Evolutionary conservation across 1,140 invertebrate species (phyloP).

Genomic region (Bilobella aurantiaca): DNA sequence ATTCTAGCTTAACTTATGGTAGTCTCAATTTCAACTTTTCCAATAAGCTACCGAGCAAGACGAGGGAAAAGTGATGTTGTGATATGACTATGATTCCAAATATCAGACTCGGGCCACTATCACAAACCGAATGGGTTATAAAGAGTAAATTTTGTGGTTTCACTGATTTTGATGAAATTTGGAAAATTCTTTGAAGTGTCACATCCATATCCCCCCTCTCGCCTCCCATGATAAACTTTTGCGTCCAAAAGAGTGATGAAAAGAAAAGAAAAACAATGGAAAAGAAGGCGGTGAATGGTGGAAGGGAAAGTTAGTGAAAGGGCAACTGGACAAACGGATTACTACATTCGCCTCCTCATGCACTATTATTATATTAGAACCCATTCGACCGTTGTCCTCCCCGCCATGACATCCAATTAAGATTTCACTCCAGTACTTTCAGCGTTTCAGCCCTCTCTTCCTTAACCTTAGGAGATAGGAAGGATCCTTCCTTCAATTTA

Average conservation of each 20-base stretch:
- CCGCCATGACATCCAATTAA: slow-evolving; percentile 2
- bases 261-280: background rate
- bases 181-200: too few relatives aligned
- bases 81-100: too few relatives aligned
- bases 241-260: background rate
- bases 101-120: too few relatives aligned
- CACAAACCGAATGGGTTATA: too few relatives aligned
- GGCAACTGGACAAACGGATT: background rate
- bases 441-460: background rate
- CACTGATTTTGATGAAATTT: too few relatives aligned
- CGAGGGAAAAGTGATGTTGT: too few relatives aligned
- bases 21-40: too few relatives aligned
- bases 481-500: background rate
- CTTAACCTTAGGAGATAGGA: background rate
- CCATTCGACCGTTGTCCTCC: background rate
- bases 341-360: background rate
- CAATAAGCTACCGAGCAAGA: too few relatives aligned
- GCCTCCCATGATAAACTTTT: too few relatives aligned
- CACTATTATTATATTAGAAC: background rate
- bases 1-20: too few relatives aligned
- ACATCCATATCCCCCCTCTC: too few relatives aligned
- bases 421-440: slow-evolving; percentile 11
- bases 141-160: too few relatives aligned
- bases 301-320: background rate
- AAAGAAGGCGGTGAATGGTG: slow-evolving; percentile 3